phyloP scores from a whole-genome alignment of 1,140 invertebrate species.

The Arion vulgaris region DNA sequence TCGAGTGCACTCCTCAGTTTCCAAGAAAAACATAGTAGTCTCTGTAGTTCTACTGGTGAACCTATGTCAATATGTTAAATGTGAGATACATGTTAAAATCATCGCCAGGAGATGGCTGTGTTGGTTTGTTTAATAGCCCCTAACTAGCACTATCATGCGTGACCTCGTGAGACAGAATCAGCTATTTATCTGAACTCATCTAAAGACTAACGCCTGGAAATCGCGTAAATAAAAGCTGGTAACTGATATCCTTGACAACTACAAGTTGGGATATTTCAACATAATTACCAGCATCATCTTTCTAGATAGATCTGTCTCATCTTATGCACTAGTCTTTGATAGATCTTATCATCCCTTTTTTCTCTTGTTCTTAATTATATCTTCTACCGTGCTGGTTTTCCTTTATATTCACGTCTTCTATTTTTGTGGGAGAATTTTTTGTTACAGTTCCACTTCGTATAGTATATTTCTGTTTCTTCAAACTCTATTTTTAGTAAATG shows the following conservation, averaged over 20 bases:
- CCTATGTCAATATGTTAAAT: constrained; percentile 6
- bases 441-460: no score
- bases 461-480: no score
- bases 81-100: background rate
- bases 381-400: no score
- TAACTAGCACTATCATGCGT: constrained; percentile 1
- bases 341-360: background rate
- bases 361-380: background rate
- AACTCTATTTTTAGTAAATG: no score
- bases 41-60: background rate
- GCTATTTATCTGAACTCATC: constrained; percentile 6
- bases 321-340: background rate
- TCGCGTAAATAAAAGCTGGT: background rate
- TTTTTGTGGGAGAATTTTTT: no score
- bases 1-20: background rate
- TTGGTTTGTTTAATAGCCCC: background rate
- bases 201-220: background rate
- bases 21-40: background rate
- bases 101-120: background rate
- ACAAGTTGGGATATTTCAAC: background rate
- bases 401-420: no score
- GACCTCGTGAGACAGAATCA: background rate
- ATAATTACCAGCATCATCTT: background rate
- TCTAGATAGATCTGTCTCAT: background rate
- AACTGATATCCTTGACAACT: constrained; percentile 5